Evolutionary conservation across 2,888 invertebrate genomes (phyloP), one percentile per base, ranked within the genome.

Genomic region (Kuschelorhynchus macadamiae): DNA sequence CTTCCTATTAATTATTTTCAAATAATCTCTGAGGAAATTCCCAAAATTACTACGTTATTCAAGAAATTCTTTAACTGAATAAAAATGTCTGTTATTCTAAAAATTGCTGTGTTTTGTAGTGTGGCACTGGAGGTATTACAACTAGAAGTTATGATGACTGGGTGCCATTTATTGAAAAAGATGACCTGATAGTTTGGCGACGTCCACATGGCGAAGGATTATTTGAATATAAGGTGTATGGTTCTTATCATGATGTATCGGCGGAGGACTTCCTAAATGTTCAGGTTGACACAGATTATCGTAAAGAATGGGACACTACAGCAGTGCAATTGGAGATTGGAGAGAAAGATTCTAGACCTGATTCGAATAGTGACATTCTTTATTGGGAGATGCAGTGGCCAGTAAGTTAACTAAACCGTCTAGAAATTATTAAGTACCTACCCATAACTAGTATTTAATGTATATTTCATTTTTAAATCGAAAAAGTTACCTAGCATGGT

Each of bases 381-480:
- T 95, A 95, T 77, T 95, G 95, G 95, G 94, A 95, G 84, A 93
- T 94, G 85, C 85, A 90, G 62, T 95, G 95, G 94, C 95, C 95
- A 72, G 92, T 93, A 81, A 85, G 89, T 85, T 11, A 59, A 46
- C 12, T 20, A 14, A 53, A n/a, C n/a, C n/a, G n/a, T n/a, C n/a
- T n/a, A n/a, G n/a, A 21, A 50, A 8, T 25, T 25, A 30, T 30
- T 9, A 56, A 12, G 1, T 46, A 12, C 0, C 12, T 8, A 5
- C 16, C 8, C 7, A 52, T 21, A 33, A 36, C 9, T 30, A 8
- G 33, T 50, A 33, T 3, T 44, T 20, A 17, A 16, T 44, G 70
- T n/a, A n/a, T n/a, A n/a, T n/a, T n/a, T n/a, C n/a, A n/a, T n/a
- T n/a, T n/a, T n/a, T n/a, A n/a, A n/a, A n/a, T n/a, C n/a, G n/a